A percentile compares a stretch with the other conserved stretches of the same genome.
Evolutionary conservation across 2,888 invertebrate species (phyloP).

Genomic region (Apamea monoglypha): DNA sequence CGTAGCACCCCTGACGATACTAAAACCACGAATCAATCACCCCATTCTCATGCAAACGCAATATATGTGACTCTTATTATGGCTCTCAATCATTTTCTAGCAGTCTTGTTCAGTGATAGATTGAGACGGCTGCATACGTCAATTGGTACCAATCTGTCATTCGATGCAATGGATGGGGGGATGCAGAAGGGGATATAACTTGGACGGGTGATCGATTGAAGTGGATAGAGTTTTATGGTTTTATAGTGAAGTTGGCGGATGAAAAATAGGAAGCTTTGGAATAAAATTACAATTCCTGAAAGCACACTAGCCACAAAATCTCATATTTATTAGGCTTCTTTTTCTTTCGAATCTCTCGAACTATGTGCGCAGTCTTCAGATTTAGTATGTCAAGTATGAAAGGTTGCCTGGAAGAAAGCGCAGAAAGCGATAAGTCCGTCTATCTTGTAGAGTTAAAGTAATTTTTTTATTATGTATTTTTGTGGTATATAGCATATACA

Average conservation of each 20-base stretch:
- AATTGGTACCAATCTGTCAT: constrained; percentile 55
- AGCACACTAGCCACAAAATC: not conserved
- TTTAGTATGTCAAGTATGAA: too few species aligned
- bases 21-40: constrained; percentile 43
- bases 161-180: constrained; percentile 38
- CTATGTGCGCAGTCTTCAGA: too few species aligned
- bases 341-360: not conserved
- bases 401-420: too few species aligned
- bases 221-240: constrained; percentile 18
- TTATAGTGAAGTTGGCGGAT: constrained; percentile 14
- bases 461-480: too few species aligned
- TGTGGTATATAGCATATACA: too few species aligned
- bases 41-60: constrained; percentile 13
- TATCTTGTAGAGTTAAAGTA: too few species aligned
- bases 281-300: not conserved
- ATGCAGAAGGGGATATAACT: constrained; percentile 35
- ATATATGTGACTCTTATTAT: constrained; percentile 51
- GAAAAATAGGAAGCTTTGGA: constrained; percentile 9
- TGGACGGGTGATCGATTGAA: constrained; percentile 51
- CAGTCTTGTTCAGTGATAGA: constrained; percentile 41
- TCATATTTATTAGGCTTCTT: not conserved
- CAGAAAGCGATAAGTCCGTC: too few species aligned
- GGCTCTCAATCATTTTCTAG: constrained; percentile 55
- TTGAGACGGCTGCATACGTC: constrained; percentile 57
- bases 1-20: not conserved